These are phyloP conservation scores for Alligator sinensis DNA, from an alignment of 2,113 vertebrate genomes.

Conservation along the genomic window DNA sequence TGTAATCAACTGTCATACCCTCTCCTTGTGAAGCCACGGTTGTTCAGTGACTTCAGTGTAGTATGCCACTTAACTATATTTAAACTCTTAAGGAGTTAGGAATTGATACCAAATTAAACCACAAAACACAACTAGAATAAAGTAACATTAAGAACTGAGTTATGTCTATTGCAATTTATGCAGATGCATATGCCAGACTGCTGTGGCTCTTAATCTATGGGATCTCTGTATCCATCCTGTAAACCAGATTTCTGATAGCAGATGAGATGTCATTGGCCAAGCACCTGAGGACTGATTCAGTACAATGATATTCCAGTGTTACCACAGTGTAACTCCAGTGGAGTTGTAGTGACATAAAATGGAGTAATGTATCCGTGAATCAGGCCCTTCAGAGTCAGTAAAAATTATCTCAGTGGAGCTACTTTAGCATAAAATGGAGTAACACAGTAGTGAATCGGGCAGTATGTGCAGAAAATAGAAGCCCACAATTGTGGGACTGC, in stretches of 20 bases:
- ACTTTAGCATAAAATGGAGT: background rate
- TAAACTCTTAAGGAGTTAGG: conserved; percentile 68
- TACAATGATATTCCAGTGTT: conserved; percentile 43
- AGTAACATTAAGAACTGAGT: conserved; percentile 60
- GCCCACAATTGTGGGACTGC: conserved; percentile 10
- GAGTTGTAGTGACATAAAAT: background rate
- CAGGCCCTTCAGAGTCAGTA: conserved; percentile 1
- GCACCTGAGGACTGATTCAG: conserved; percentile 27
- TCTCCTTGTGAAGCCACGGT: conserved; percentile 69
- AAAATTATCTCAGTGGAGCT: conserved; percentile 29
- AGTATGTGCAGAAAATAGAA: background rate
- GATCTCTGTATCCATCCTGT: conserved; percentile 1
- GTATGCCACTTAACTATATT: conserved; percentile 65
- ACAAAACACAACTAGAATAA: conserved; percentile 51
- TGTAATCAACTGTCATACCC: conserved; percentile 77
- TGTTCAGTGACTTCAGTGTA: conserved; percentile 58
- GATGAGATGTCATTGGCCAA: conserved; percentile 9
- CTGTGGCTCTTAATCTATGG: conserved; percentile 24
- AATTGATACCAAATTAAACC: conserved; percentile 62
- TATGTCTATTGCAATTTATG: conserved; percentile 53
- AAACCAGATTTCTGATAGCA: conserved; percentile 17
- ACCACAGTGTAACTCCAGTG: conserved; percentile 22
- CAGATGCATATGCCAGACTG: conserved; percentile 54
- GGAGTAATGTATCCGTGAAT: conserved; percentile 23
- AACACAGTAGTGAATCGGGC: background rate